Percentiles rank a stretch among this genome's conserved stretches.
Evolutionary conservation across 2,113 vertebrate species (phyloP).

Genomic region (Catharus minimus): DNA sequence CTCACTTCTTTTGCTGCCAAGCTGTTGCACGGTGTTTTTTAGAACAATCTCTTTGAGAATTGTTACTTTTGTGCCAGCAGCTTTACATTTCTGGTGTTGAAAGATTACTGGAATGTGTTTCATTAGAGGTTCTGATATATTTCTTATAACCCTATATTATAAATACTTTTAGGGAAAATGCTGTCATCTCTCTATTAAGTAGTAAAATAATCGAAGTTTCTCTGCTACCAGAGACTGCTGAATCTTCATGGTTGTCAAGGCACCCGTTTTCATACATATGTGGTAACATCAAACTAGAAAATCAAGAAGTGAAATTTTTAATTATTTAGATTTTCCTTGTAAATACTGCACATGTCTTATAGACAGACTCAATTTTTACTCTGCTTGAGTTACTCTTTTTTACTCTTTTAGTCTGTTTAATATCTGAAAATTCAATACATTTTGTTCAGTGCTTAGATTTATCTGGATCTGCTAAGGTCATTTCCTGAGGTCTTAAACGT

Average conservation of each 20-base stretch:
- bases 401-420: background rate
- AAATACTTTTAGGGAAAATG: conserved; percentile 6
- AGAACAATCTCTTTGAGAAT: conserved; percentile 66
- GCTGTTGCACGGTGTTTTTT: conserved; percentile 66
- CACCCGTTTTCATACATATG: background rate
- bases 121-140: conserved; percentile 30
- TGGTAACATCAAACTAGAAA: background rate
- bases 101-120: conserved; percentile 58
- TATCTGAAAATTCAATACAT: background rate
- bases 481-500: background rate
- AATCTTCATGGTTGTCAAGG: background rate
- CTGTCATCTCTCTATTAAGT: conserved; percentile 22
- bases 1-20: conserved; percentile 66
- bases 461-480: background rate
- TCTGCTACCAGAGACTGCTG: background rate
- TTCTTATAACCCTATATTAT: background rate
- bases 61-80: conserved; percentile 55
- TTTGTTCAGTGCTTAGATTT: background rate
- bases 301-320: background rate
- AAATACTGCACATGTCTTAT: background rate
- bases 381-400: background rate
- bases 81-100: conserved; percentile 68
- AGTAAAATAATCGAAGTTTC: background rate
- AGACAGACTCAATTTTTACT: background rate
- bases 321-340: background rate